Conservation (phyloP, 1,140 invertebrate species). For the Aphidius ervi region DNA sequence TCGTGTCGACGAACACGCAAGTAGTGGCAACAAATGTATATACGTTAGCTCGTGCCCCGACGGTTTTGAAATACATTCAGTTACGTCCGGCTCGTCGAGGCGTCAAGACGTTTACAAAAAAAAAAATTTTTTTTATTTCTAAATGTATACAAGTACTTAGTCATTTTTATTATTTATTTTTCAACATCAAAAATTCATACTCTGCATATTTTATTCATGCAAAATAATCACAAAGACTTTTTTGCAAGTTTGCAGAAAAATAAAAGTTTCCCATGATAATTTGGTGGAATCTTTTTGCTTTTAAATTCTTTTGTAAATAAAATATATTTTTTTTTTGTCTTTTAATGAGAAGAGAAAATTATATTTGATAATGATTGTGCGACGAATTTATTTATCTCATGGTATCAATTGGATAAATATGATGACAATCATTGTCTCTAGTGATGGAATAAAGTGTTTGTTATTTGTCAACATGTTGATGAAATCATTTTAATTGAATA, state of each 20-base stretch:
- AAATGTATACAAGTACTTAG: too few relatives aligned
- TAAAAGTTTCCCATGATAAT: too few relatives aligned
- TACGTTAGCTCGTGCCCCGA: slow-evolving; percentile 21
- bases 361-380: background rate
- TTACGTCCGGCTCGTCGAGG: slow-evolving; percentile 45
- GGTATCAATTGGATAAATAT: slow-evolving; percentile 16
- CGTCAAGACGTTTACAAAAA: slow-evolving; percentile 33
- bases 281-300: too few relatives aligned
- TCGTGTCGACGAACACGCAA: background rate
- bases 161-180: too few relatives aligned
- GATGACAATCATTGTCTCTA: background rate
- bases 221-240: background rate
- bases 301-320: too few relatives aligned
- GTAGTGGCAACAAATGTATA: slow-evolving; percentile 5
- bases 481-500: slow-evolving; percentile 25
- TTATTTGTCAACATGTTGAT: slow-evolving; percentile 12
- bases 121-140: background rate
- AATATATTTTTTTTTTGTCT: too few relatives aligned
- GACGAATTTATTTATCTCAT: background rate
- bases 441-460: background rate
- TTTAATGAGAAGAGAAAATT: too few relatives aligned
- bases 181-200: too few relatives aligned
- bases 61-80: slow-evolving; percentile 37
- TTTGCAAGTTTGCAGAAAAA: too few relatives aligned
- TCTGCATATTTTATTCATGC: background rate